phyloP scores from a whole-genome alignment of 2,888 invertebrate species.

The Encarsia formosa region DNA sequence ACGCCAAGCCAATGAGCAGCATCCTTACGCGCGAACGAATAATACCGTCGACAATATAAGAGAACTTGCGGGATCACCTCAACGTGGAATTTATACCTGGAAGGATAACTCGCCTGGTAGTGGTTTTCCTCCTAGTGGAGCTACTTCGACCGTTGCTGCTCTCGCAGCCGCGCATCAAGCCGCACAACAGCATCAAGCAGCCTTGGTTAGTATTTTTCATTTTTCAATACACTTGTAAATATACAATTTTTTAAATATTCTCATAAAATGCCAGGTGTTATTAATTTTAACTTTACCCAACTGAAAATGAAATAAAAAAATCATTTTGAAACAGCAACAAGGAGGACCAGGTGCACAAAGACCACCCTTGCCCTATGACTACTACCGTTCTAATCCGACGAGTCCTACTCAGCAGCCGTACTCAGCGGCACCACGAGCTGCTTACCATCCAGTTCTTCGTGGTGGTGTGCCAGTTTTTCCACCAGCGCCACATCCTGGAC shows the following conservation, averaged over 20 bases:
- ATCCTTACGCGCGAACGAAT: slow-evolving; percentile 65
- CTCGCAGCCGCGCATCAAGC: slow-evolving; percentile 23
- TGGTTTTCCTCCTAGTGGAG: slow-evolving; percentile 43
- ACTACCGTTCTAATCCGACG: slow-evolving; percentile 69
- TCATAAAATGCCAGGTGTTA: no score
- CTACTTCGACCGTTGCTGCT: slow-evolving; percentile 38
- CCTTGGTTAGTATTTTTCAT: slow-evolving; percentile 9
- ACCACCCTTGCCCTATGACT: slow-evolving; percentile 49
- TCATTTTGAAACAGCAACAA: no score
- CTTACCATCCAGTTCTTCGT: slow-evolving; percentile 62
- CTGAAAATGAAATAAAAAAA: no score
- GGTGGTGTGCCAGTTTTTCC: slow-evolving; percentile 71
- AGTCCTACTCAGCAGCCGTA: slow-evolving; percentile 63
- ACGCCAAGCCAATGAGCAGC: slow-evolving; percentile 49
- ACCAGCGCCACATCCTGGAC: slow-evolving; percentile 37
- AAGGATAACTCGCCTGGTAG: slow-evolving; percentile 72
- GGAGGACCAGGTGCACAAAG: slow-evolving; percentile 21
- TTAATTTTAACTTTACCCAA: no score
- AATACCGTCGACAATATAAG: slow-evolving; percentile 82
- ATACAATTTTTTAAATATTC: no score
- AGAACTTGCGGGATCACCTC: slow-evolving; percentile 83
- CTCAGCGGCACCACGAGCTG: slow-evolving; percentile 48
- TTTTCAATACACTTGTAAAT: background rate
- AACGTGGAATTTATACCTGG: slow-evolving; percentile 77
- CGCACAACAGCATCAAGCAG: slow-evolving; percentile 20